Conservation (phyloP, 2,113 vertebrate genomes). For the Trochalopteron elliotii region DNA sequence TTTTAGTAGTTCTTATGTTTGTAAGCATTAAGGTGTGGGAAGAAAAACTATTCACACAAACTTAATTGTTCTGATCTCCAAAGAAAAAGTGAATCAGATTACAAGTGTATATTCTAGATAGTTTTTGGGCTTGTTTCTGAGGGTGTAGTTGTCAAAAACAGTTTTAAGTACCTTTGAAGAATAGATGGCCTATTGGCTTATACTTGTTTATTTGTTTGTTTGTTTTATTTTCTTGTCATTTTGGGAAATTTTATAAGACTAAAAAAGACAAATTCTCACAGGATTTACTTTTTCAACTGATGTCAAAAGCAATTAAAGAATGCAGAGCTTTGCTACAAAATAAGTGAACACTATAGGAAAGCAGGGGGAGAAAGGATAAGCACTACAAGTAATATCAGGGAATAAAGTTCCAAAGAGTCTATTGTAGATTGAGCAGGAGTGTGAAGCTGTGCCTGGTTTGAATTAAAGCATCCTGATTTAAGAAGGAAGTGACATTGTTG, state of each 20-base stretch:
- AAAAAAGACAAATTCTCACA: neutral
- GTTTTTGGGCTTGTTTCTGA: neutral
- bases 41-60: neutral
- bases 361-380: too few relatives aligned
- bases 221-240: neutral
- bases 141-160: neutral
- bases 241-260: neutral
- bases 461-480: neutral
- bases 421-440: neutral
- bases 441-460: neutral
- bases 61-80: neutral
- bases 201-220: neutral
- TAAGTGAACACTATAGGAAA: neutral
- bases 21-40: neutral
- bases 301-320: neutral
- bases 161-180: neutral
- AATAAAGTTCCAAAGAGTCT: neutral
- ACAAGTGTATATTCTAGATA: neutral
- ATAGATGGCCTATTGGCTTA: neutral
- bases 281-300: neutral
- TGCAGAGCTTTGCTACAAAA: neutral
- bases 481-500: neutral
- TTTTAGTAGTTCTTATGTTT: neutral
- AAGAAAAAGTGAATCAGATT: neutral
- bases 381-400: neutral